Percentiles rank a stretch among this genome's conserved stretches.
These are phyloP conservation scores for Drosophila fulvimacula DNA, from an alignment of 2,888 invertebrate genomes.

Conservation along the genomic window DNA sequence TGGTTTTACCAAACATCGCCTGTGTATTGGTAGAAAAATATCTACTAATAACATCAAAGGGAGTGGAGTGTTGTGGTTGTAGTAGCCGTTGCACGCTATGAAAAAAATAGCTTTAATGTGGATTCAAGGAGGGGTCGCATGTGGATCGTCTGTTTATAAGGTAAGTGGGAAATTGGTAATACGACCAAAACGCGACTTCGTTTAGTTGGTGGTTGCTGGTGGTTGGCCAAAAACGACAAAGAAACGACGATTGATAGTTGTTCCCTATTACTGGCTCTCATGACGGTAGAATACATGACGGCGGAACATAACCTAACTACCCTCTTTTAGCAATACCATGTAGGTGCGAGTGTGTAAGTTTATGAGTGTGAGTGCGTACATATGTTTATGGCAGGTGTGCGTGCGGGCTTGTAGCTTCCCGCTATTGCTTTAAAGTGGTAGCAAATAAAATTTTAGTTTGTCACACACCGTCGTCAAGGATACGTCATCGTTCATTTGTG, in stretches of 20 bases:
- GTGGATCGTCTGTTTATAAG: conserved; percentile 46
- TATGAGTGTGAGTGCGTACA: conserved; percentile 25
- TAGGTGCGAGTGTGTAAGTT: conserved; percentile 15
- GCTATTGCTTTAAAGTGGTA: conserved; percentile 78
- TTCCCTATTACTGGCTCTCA: conserved; percentile 31
- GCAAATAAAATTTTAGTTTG: conserved; percentile 85
- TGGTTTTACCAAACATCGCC: conserved; percentile 77
- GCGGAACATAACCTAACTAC: conserved; percentile 46
- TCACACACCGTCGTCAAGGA: conserved; percentile 85
- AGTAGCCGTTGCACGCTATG: conserved; percentile 53
- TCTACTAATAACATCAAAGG: conserved; percentile 19
- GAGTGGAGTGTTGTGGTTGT: conserved; percentile 2
- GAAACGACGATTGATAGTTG: conserved; percentile 34
- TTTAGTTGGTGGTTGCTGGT: conserved; percentile 68
- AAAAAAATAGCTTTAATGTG: conserved; percentile 29
- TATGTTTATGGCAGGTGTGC: conserved; percentile 43
- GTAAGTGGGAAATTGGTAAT: conserved; percentile 68
- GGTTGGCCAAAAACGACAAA: conserved; percentile 66
- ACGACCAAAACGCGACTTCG: conserved; percentile 29
- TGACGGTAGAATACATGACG: conserved; percentile 61
- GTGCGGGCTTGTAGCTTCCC: conserved; percentile 43
- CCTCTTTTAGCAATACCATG: conserved; percentile 23
- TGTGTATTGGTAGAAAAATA: conserved; percentile 43
- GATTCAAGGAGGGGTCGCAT: conserved; percentile 71
- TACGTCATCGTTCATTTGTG: conserved; percentile 74